Percentiles rank a stretch among this genome's conserved stretches.
phyloP scores from a whole-genome alignment of 2,113 vertebrate species.

The Oryzias curvinotus region DNA sequence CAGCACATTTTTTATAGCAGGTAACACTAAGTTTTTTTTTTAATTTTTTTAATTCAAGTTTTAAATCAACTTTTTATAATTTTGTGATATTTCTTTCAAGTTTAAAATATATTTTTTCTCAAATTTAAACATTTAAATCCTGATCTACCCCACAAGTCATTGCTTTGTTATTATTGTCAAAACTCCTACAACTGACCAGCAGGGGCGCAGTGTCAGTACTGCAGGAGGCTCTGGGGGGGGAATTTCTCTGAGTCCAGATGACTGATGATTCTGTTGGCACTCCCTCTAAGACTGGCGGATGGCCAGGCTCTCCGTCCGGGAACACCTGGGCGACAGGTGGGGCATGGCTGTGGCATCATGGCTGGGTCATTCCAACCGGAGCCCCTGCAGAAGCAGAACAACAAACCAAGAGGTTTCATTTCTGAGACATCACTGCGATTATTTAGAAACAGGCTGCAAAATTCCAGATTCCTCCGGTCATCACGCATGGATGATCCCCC shows the following conservation, averaged over 20 bases:
- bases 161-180: no score
- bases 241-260: constrained; percentile 48
- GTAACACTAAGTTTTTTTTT: no score
- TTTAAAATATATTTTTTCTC: no score
- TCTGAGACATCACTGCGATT: not conserved
- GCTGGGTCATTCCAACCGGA: constrained; percentile 67
- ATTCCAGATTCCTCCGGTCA: not conserved
- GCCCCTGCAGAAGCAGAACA: constrained; percentile 37
- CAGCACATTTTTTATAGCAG: no score
- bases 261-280: constrained; percentile 50
- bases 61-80: no score
- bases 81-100: no score
- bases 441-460: not conserved
- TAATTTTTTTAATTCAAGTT: no score
- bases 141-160: no score
- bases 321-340: constrained; percentile 59
- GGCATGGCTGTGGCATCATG: constrained; percentile 69
- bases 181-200: constrained; percentile 50
- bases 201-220: constrained; percentile 66
- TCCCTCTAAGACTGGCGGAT: constrained; percentile 57
- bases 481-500: constrained; percentile 12
- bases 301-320: constrained; percentile 62
- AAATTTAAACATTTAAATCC: no score
- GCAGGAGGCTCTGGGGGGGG: constrained; percentile 38
- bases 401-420: not conserved